Evolutionary conservation across 2,888 invertebrate genomes (phyloP).

Genomic region (Anticlea derivata): DNA sequence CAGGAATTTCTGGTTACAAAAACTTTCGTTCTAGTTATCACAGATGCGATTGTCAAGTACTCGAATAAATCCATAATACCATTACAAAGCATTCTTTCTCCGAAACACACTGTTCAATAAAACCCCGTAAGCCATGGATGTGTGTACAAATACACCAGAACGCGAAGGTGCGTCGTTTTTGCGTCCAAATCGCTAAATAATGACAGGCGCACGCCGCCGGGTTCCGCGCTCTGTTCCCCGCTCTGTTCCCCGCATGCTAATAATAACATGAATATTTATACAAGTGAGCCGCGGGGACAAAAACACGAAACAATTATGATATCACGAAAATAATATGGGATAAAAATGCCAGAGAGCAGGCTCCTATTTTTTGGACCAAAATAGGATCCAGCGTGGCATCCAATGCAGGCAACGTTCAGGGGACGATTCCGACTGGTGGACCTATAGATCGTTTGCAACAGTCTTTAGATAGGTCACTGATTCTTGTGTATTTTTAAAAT

Average conservation of each 20-base stretch:
- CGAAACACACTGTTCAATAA: slow-evolving; percentile 15
- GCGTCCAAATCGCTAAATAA: slow-evolving; percentile 78
- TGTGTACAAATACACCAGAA: slow-evolving; percentile 36
- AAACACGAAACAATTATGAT: slow-evolving; percentile 48
- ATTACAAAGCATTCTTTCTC: slow-evolving; percentile 5
- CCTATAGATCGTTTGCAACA: too few relatives aligned
- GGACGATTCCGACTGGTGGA: too few relatives aligned
- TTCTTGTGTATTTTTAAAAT: too few relatives aligned
- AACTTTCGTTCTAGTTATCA: not conserved
- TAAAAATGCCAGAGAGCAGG: too few relatives aligned
- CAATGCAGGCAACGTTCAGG: too few relatives aligned
- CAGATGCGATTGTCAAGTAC: not conserved
- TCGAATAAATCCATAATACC: slow-evolving; percentile 3
- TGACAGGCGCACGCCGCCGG: slow-evolving; percentile 67
- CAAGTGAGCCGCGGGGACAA: slow-evolving; percentile 65
- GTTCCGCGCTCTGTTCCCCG: slow-evolving; percentile 54
- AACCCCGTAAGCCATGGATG: slow-evolving; percentile 20
- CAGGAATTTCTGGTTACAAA: not conserved
- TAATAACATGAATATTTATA: slow-evolving; percentile 80
- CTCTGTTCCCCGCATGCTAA: slow-evolving; percentile 70
- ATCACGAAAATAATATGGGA: slow-evolving; percentile 26
- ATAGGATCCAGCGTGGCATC: too few relatives aligned
- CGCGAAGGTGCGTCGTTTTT: slow-evolving; percentile 71
- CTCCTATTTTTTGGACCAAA: too few relatives aligned
- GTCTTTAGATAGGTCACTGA: too few relatives aligned